phyloP scores from a whole-genome alignment of 2,113 vertebrate genomes.

The Ochotona curzoniae region DNA sequence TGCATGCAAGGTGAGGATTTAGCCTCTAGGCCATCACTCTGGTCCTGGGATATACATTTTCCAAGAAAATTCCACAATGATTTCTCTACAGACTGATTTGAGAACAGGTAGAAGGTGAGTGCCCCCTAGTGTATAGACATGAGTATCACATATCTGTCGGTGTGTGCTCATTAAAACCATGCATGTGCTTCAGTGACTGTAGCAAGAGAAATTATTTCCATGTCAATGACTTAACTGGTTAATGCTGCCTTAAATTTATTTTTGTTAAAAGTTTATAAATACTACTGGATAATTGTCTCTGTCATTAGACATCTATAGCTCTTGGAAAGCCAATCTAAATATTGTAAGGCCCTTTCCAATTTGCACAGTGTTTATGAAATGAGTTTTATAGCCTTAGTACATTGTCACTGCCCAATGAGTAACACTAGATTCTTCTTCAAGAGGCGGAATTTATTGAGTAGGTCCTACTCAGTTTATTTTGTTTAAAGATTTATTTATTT shows the following conservation, averaged over 20 bases:
- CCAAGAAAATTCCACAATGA: not conserved
- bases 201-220: slow-evolving; percentile 8
- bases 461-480: not conserved
- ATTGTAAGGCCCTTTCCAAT: not conserved
- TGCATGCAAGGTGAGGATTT: too few relatives aligned
- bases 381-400: not conserved
- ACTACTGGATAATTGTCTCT: not conserved
- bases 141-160: not conserved
- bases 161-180: not conserved
- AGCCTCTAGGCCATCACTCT: too few relatives aligned
- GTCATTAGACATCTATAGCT: not conserved
- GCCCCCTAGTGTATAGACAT: not conserved
- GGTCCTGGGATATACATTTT: slow-evolving; percentile 83
- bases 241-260: not conserved
- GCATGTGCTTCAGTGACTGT: not conserved
- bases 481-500: too few relatives aligned
- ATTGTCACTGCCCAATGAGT: not conserved
- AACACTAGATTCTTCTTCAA: not conserved
- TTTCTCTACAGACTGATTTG: not conserved
- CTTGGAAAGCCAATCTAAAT: not conserved
- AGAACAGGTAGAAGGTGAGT: not conserved
- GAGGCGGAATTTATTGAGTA: not conserved
- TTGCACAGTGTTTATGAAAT: not conserved
- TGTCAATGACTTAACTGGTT: not conserved
- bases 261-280: slow-evolving; percentile 16